phyloP scores from a whole-genome alignment of 2,797 vertebrate species.

The Gobionotothen gibberifrons region DNA sequence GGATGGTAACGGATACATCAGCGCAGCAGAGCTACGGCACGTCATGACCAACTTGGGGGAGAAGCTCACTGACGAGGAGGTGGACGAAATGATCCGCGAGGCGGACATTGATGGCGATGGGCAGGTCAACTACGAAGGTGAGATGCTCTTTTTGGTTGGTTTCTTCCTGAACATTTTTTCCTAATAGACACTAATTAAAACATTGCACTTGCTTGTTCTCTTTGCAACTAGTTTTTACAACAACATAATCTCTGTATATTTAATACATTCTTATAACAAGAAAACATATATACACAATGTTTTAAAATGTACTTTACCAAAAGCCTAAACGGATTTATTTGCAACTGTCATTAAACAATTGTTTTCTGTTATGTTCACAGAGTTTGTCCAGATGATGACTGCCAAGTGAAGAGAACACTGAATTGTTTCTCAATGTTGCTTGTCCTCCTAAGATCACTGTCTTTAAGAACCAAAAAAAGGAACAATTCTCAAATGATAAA shows the following conservation, averaged over 20 bases:
- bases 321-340: too few relatives aligned
- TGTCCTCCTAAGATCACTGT: constrained; percentile 87
- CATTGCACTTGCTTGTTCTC: neutral
- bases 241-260: neutral
- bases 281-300: neutral
- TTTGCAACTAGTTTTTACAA: neutral
- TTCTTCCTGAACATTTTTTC: neutral
- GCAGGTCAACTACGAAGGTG: constrained; percentile 94
- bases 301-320: neutral
- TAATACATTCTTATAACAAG: neutral
- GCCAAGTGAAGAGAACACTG: constrained; percentile 87
- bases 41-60: constrained; percentile 95
- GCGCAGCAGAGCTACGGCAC: constrained; percentile 90
- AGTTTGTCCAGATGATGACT: constrained; percentile 97
- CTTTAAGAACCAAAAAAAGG: constrained; percentile 80
- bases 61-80: constrained; percentile 92
- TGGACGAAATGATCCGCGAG: constrained; percentile 94
- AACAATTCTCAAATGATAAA: constrained; percentile 69
- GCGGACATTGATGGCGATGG: constrained; percentile 92
- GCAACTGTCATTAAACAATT: neutral
- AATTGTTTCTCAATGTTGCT: constrained; percentile 80
- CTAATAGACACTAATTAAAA: neutral
- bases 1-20: constrained; percentile 93
- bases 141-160: constrained; percentile 25
- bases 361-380: constrained; percentile 72